Evolutionary conservation across 2,888 invertebrate species (phyloP).

Genomic region (Nomada goodeniana): DNA sequence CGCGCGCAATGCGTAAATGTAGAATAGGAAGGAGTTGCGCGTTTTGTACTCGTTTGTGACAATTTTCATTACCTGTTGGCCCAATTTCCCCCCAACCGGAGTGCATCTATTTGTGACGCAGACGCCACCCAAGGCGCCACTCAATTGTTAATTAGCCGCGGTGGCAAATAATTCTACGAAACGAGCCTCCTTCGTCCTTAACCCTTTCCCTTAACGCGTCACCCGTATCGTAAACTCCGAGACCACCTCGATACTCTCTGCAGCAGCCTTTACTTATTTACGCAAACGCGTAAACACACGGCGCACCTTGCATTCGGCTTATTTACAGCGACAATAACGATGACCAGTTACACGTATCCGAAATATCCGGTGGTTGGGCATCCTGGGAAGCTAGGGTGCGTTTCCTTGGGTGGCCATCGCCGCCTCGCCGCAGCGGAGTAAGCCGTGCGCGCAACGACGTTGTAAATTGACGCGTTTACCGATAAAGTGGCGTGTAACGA

Average conservation of each 20-base stretch:
- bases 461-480: conserved; percentile 57
- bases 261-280: conserved; percentile 50
- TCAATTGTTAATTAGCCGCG: no score
- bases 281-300: conserved; percentile 31
- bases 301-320: conserved; percentile 27
- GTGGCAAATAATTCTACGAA: no score
- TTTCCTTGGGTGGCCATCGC: conserved; percentile 49
- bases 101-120: no score
- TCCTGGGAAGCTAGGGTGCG: not conserved
- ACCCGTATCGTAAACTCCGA: not conserved
- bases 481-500: conserved; percentile 61
- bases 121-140: no score
- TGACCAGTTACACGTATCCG: conserved; percentile 10
- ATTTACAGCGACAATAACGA: conserved; percentile 58
- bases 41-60: no score
- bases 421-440: not conserved
- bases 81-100: no score
- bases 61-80: no score
- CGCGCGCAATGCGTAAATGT: no score
- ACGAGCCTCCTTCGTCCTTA: no score
- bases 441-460: conserved; percentile 37
- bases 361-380: not conserved
- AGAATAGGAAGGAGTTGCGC: no score
- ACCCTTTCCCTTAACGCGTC: not conserved
- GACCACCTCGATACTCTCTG: not conserved